These are phyloP conservation scores for Platichthys stellatus DNA, from an alignment of 2,113 vertebrate species.

Conservation along the genomic window DNA sequence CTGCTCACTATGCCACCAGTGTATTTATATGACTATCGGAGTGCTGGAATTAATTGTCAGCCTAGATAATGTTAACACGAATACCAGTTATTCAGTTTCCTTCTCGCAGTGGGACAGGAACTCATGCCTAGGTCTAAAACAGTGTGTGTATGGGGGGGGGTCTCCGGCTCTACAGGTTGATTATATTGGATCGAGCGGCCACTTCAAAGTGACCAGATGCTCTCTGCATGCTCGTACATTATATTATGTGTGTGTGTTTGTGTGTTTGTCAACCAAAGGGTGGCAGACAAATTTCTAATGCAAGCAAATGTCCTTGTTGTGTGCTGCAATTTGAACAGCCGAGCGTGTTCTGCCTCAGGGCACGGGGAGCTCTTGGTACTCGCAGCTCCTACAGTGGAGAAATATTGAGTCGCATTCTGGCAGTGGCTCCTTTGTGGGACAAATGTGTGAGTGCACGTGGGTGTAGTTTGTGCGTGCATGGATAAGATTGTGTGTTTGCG, in stretches of 20 bases:
- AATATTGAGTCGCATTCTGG: slow-evolving; percentile 52
- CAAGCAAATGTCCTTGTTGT: slow-evolving; percentile 33
- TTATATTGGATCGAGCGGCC: background rate
- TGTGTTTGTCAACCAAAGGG: slow-evolving; percentile 29
- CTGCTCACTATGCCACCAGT: too few relatives aligned
- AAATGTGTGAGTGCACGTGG: background rate
- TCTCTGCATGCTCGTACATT: slow-evolving; percentile 1
- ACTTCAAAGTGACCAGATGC: slow-evolving; percentile 10
- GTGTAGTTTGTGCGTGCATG: slow-evolving; percentile 11
- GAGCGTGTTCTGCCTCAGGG: slow-evolving; percentile 41
- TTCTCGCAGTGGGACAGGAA: too few relatives aligned
- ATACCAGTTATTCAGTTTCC: too few relatives aligned
- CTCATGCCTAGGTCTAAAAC: too few relatives aligned
- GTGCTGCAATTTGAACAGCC: slow-evolving; percentile 35
- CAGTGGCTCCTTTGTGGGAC: slow-evolving; percentile 14
- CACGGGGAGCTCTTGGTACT: slow-evolving; percentile 42
- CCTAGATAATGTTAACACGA: too few relatives aligned
- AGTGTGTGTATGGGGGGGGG: too few relatives aligned
- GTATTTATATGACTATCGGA: too few relatives aligned
- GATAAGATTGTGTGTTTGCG: background rate
- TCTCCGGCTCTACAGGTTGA: too few relatives aligned
- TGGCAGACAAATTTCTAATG: slow-evolving; percentile 12
- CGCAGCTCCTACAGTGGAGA: slow-evolving; percentile 51
- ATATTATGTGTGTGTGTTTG: background rate
- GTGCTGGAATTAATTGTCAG: too few relatives aligned